Percentiles rank a stretch among this genome's conserved stretches.
Conservation (phyloP, 2,888 invertebrate genomes). For the Baronia brevicornis region DNA sequence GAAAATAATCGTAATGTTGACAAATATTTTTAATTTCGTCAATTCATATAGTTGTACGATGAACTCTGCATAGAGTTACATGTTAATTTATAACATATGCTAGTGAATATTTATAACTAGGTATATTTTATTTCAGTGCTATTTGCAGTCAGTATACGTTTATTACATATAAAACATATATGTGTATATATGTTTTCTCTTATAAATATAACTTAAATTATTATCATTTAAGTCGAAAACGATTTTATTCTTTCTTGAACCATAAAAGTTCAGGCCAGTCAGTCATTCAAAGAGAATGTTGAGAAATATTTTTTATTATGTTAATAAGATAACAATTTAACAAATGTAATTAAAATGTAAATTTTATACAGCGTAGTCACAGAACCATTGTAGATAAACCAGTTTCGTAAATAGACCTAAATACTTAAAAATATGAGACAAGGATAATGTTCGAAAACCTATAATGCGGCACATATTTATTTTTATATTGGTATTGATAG, state of each 20-base stretch:
- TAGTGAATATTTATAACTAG: slow-evolving; percentile 39
- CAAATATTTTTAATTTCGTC: slow-evolving; percentile 45
- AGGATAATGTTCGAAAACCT: slow-evolving; percentile 17
- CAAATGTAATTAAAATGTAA: slow-evolving; percentile 11
- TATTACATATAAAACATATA: too few species aligned
- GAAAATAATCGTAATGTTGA: slow-evolving; percentile 45
- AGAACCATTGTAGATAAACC: slow-evolving; percentile 30
- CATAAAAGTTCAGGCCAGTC: too few species aligned
- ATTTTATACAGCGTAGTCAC: slow-evolving; percentile 30
- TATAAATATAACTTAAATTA: too few species aligned
- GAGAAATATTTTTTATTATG: neutral
- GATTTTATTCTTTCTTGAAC: too few species aligned
- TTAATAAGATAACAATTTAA: neutral
- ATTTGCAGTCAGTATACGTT: too few species aligned
- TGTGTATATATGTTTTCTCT: too few species aligned
- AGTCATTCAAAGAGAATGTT: too few species aligned
- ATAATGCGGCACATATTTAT: slow-evolving; percentile 19
- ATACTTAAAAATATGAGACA: slow-evolving; percentile 18
- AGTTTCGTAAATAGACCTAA: slow-evolving; percentile 25
- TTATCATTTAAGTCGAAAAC: too few species aligned
- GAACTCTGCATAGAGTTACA: slow-evolving; percentile 56
- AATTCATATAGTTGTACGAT: slow-evolving; percentile 50
- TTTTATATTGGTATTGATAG: slow-evolving; percentile 19
- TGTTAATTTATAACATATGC: slow-evolving; percentile 47
- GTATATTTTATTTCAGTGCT: slow-evolving; percentile 24